phyloP scores from a whole-genome alignment of 2,113 vertebrate genomes.

The Geococcyx californianus region DNA sequence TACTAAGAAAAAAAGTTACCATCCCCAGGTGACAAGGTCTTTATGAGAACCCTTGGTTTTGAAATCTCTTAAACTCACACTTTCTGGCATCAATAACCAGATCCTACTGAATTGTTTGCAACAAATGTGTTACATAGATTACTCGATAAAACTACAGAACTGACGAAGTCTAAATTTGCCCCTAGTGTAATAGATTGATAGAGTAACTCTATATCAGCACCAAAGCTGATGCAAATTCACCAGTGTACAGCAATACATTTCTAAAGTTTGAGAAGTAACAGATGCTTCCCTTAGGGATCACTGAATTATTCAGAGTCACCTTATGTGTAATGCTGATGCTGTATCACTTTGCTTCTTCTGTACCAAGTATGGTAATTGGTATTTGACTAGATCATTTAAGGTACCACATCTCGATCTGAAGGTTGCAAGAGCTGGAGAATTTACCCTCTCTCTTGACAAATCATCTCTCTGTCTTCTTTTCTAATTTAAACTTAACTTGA shows the following conservation, averaged over 20 bases:
- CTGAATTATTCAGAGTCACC: conserved; percentile 29
- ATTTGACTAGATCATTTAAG: neutral
- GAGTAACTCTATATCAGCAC: neutral
- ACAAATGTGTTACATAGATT: neutral
- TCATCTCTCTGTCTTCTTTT: neutral
- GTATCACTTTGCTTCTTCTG: neutral
- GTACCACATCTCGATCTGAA: neutral
- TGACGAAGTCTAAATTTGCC: neutral
- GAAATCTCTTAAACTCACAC: neutral
- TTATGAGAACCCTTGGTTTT: neutral
- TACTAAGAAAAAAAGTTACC: neutral
- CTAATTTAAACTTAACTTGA: neutral
- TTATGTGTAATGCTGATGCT: neutral
- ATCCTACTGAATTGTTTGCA: neutral
- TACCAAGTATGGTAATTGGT: neutral
- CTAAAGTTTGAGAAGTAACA: neutral
- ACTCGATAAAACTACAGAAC: neutral
- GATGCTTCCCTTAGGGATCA: neutral
- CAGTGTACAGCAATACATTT: neutral
- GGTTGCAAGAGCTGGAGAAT: neutral
- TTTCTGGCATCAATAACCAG: neutral
- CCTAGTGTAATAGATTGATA: neutral
- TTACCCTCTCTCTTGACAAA: neutral
- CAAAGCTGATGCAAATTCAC: neutral
- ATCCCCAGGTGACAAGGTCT: neutral